Base-by-base conservation (phyloP, 2,888 invertebrate species). In the Ennomos quercinarius region DNA sequence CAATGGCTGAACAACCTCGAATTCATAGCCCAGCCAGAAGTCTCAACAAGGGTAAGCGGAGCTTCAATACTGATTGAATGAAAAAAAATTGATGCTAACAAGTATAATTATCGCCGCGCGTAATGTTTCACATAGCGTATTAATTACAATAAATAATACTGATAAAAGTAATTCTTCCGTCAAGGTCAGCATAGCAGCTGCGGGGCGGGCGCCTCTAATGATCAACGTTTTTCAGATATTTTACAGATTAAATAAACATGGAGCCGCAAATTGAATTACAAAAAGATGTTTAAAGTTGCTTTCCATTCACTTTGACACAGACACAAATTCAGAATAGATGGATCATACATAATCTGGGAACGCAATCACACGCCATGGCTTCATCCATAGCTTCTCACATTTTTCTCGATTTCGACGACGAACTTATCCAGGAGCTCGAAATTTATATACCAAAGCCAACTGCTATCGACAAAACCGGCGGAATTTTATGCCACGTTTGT, bases 401-500 rank as follows among this genome's bases (percentile, higher is more conserved):
- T 43, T 9, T 51, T 56, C 54, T 57, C 41, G 55, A 49, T 54
- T 53, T 57, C 39, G 55, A 49, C 53, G 51, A 42, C 43, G 48
- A 42, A 47, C 61, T 55, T 58, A 45, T 9, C 51, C 54, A 50
- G 40, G 46, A 39, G 41, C 37, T 37, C 61, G 55, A 67, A 67
- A 50, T 70, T 67, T 55, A 60, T 48, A 42, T 60, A 62, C 70
- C 72, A 53, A 89, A 88, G 72, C 82, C 75, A 63, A 91, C 90
- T 54, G 81, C 90, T 63, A 84, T 92, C 52, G 87, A 89, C 64
- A 72, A 83, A 69, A 78, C 89, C 37, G 91, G 94, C 74, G 94
- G 94, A 43, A 94, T 94, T 40, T 89, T 86, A 71, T 94, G 94
- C 80, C 91, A 91, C 73, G 87, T 93, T 77, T 94, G 94, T 74